phyloP scores from a whole-genome alignment of 1,140 invertebrate species.

The Drosophila sturtevanti region DNA sequence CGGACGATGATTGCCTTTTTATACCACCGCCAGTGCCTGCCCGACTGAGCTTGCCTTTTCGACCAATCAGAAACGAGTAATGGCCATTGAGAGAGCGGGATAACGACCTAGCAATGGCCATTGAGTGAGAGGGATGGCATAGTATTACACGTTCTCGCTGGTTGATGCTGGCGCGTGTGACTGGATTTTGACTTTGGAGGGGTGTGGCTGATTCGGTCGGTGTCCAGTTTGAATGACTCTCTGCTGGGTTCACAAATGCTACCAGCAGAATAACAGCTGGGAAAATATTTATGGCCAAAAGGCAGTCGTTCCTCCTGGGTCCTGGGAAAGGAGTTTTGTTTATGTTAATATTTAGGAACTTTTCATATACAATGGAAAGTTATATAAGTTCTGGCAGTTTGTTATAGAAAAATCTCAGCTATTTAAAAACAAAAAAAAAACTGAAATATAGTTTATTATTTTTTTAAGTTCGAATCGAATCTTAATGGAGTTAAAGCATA shows the following conservation, averaged over 20 bases:
- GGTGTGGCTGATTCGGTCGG: slow-evolving; percentile 36
- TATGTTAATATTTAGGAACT: not conserved
- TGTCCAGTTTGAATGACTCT: not conserved
- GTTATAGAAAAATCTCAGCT: no score
- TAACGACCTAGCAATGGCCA: slow-evolving; percentile 52
- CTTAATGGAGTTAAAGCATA: no score
- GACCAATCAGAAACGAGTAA: slow-evolving; percentile 71
- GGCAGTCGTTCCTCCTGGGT: not conserved
- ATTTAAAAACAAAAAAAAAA: no score
- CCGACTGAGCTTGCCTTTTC: slow-evolving; percentile 41
- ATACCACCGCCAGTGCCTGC: slow-evolving; percentile 70
- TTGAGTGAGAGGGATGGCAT: not conserved
- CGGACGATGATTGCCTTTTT: slow-evolving; percentile 82
- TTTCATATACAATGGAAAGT: no score
- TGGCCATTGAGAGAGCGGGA: slow-evolving; percentile 49
- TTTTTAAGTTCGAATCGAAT: no score
- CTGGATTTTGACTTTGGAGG: slow-evolving; percentile 41
- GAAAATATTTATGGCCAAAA: slow-evolving; percentile 15
- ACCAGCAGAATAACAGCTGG: slow-evolving; percentile 17
- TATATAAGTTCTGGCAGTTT: no score
- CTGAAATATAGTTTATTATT: no score
- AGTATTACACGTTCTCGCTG: slow-evolving; percentile 5
- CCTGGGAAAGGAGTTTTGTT: slow-evolving; percentile 21
- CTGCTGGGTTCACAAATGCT: not conserved
- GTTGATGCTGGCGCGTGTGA: slow-evolving; percentile 70